These are phyloP conservation scores for Peromyscus attwateri DNA, from an alignment of 2,797 vertebrate genomes.

Conservation along the genomic window DNA sequence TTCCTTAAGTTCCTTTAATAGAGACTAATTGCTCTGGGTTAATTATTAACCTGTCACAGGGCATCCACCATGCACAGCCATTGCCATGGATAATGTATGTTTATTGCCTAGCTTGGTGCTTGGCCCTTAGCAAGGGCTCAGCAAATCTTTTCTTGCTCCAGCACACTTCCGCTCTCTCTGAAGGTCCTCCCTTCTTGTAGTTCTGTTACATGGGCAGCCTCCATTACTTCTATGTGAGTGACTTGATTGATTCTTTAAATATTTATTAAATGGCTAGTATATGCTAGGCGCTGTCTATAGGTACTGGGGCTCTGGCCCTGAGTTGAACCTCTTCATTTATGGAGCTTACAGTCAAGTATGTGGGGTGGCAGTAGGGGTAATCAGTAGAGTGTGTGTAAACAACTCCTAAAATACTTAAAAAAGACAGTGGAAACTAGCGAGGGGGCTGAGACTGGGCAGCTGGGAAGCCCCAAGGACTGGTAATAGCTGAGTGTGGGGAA, in stretches of 20 bases:
- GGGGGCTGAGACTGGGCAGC: not conserved
- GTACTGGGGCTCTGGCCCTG: not conserved
- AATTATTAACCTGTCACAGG: not conserved
- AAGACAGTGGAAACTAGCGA: not conserved
- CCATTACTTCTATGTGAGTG: not conserved
- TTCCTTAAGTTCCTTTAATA: not conserved
- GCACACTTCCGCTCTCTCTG: not conserved
- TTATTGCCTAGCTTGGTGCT: conserved; percentile 2
- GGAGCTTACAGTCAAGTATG: not conserved
- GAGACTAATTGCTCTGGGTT: not conserved
- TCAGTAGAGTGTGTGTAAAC: not conserved
- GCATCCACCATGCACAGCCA: not conserved
- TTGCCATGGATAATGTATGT: not conserved
- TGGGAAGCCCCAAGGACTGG: not conserved
- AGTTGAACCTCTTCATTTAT: not conserved
- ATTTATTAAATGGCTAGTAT: not conserved
- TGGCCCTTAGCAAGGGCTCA: not conserved
- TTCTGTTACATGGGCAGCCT: not conserved
- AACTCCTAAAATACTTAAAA: not conserved
- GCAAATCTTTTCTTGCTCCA: not conserved
- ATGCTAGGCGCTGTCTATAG: not conserved
- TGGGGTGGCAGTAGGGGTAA: not conserved
- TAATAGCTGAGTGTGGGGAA: not conserved
- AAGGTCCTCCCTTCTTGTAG: not conserved
- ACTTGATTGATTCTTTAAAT: not conserved